These are phyloP conservation scores for Cenopis cana DNA, from an alignment of 2,888 invertebrate species.

Conservation along the genomic window DNA sequence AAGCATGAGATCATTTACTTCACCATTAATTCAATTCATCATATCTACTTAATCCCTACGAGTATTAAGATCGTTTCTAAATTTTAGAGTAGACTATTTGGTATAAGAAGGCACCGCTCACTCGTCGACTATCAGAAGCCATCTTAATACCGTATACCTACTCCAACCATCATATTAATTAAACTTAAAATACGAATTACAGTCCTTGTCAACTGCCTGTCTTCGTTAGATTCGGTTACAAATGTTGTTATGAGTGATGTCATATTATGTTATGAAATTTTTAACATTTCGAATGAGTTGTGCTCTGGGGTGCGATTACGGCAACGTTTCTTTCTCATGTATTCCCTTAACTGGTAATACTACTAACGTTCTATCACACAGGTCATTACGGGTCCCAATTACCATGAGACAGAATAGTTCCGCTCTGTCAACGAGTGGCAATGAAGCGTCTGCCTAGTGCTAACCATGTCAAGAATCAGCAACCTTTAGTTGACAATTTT, in stretches of 20 bases:
- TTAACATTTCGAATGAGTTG: conserved; percentile 60
- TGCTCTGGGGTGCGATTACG: conserved; percentile 73
- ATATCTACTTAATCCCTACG: conserved; percentile 39
- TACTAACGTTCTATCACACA: conserved; percentile 66
- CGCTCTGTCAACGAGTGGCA: conserved; percentile 74
- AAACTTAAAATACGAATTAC: conserved; percentile 26
- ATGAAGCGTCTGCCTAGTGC: conserved; percentile 76
- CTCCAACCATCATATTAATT: conserved; percentile 28
- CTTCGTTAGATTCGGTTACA: conserved; percentile 24
- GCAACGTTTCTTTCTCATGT: conserved; percentile 71
- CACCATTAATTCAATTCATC: conserved; percentile 34
- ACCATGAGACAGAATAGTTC: conserved; percentile 75
- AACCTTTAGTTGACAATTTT: conserved; percentile 3
- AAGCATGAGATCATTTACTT: conserved; percentile 35
- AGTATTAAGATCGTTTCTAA: conserved; percentile 41
- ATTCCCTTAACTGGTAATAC: conserved; percentile 45
- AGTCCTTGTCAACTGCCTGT: conserved; percentile 29
- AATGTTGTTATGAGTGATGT: conserved; percentile 44
- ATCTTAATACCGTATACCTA: conserved; percentile 37
- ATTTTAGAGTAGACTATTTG: conserved; percentile 33
- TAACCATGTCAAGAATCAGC: conserved; percentile 60
- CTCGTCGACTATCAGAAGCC: conserved; percentile 29
- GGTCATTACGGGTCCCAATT: conserved; percentile 72
- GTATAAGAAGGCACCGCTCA: conserved; percentile 43
- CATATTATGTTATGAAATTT: conserved; percentile 49